A percentile compares a stretch with the other conserved stretches of the same genome.
phyloP scores from a whole-genome alignment of 1,140 invertebrate species.

The Drosophila sproati region DNA sequence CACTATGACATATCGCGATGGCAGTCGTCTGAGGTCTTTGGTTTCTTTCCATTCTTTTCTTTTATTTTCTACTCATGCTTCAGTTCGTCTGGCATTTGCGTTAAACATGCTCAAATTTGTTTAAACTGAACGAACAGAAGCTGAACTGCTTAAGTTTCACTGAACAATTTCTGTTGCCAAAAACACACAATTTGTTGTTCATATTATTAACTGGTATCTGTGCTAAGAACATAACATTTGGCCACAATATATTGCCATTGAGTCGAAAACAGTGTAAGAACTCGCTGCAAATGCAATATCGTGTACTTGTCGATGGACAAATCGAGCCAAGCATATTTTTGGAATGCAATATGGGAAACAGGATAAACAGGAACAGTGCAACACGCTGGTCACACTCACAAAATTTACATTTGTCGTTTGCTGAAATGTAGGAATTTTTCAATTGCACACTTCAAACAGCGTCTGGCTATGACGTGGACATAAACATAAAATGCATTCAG shows the following conservation, averaged over 20 bases:
- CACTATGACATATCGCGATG: conserved; percentile 70
- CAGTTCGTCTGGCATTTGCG: conserved; percentile 27
- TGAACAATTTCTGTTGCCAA: neutral
- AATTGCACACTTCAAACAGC: conserved; percentile 58
- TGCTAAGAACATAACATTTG: no score
- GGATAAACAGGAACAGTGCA: conserved; percentile 25
- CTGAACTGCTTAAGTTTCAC: neutral
- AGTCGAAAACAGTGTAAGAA: neutral
- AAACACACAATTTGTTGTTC: no score
- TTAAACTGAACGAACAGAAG: conserved; percentile 2
- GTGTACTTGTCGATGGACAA: conserved; percentile 2
- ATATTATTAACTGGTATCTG: no score
- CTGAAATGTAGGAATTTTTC: conserved; percentile 55
- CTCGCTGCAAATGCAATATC: neutral
- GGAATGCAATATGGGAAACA: conserved; percentile 3
- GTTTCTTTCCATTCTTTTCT: conserved; percentile 26
- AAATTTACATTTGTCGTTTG: conserved; percentile 44
- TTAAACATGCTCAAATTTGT: conserved; percentile 30
- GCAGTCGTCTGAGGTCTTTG: conserved; percentile 34
- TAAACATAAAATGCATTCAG: conserved; percentile 70
- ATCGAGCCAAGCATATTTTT: conserved; percentile 4
- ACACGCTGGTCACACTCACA: conserved; percentile 30
- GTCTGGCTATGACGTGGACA: conserved; percentile 64
- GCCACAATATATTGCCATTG: neutral
- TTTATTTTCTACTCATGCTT: conserved; percentile 48